Conservation (phyloP, 2,888 invertebrate genomes). For the Scaptomyza cyrtandrae region DNA sequence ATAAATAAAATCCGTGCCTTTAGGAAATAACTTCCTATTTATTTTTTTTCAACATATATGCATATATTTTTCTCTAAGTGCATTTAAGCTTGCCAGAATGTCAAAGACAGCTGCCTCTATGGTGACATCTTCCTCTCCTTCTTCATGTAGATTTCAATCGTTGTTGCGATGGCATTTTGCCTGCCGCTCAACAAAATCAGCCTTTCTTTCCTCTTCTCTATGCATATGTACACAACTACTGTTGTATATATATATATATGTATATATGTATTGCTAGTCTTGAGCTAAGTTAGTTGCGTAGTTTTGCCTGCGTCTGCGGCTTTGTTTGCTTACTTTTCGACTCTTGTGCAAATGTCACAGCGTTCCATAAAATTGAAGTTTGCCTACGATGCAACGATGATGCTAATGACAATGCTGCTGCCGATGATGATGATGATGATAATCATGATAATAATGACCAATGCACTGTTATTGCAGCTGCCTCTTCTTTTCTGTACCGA, state of each 20-base stretch:
- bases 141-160: constrained; percentile 39
- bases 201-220: neutral
- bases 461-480: constrained; percentile 42
- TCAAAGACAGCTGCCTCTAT: constrained; percentile 23
- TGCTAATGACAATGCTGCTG: neutral
- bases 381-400: constrained; percentile 10
- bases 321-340: constrained; percentile 42
- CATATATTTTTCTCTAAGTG: constrained; percentile 5
- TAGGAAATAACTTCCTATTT: too few species aligned
- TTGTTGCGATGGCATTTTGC: constrained; percentile 27
- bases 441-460: constrained; percentile 37
- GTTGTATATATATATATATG: too few species aligned
- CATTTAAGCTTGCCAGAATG: constrained; percentile 25
- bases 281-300: constrained; percentile 5
- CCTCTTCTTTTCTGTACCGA: too few species aligned
- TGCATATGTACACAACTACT: neutral
- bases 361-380: constrained; percentile 60
- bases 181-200: constrained; percentile 10
- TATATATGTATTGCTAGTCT: neutral
- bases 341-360: constrained; percentile 61
- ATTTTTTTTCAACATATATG: too few species aligned
- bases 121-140: constrained; percentile 49
- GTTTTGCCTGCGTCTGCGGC: constrained; percentile 16
- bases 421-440: constrained; percentile 35
- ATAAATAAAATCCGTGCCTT: too few species aligned